Evolutionary conservation across 1,140 invertebrate species (phyloP).

Genomic region (Marisa cornuarietis): DNA sequence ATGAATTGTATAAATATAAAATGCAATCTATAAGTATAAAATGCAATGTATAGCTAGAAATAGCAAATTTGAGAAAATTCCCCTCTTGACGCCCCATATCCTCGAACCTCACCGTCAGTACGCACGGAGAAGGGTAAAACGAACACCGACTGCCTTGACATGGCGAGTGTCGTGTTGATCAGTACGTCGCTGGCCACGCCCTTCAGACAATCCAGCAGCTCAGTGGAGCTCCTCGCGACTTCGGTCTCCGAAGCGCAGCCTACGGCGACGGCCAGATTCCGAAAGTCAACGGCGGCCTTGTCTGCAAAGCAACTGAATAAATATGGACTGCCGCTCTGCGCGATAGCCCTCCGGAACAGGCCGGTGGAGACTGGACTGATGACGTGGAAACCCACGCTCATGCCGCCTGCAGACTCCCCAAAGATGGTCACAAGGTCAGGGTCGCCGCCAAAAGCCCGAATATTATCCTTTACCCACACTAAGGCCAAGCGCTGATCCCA

Average conservation of each 20-base stretch:
- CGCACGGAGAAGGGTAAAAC: not conserved
- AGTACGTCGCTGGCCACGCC: not conserved
- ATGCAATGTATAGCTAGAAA: too few species aligned
- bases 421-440: slow-evolving; percentile 46
- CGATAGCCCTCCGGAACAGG: slow-evolving; percentile 82
- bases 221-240: not conserved
- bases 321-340: slow-evolving; percentile 74
- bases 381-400: slow-evolving; percentile 90
- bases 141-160: too few species aligned
- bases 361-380: slow-evolving; percentile 85
- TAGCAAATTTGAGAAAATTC: too few species aligned
- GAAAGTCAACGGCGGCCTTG: slow-evolving; percentile 53
- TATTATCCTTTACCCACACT: slow-evolving; percentile 69
- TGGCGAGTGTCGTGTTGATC: not conserved
- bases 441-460: slow-evolving; percentile 51
- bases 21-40: too few species aligned
- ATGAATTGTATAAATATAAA: too few species aligned
- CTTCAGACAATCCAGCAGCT: slow-evolving; percentile 14
- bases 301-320: slow-evolving; percentile 91
- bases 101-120: not conserved
- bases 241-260: not conserved
- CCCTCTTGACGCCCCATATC: not conserved
- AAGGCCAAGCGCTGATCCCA: slow-evolving; percentile 72
- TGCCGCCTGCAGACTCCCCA: slow-evolving; percentile 68
- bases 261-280: not conserved